Evolutionary conservation across 2,113 vertebrate species (phyloP), one percentile per base, ranked within the genome.

Genomic region (Choloepus hoffmanni): DNA sequence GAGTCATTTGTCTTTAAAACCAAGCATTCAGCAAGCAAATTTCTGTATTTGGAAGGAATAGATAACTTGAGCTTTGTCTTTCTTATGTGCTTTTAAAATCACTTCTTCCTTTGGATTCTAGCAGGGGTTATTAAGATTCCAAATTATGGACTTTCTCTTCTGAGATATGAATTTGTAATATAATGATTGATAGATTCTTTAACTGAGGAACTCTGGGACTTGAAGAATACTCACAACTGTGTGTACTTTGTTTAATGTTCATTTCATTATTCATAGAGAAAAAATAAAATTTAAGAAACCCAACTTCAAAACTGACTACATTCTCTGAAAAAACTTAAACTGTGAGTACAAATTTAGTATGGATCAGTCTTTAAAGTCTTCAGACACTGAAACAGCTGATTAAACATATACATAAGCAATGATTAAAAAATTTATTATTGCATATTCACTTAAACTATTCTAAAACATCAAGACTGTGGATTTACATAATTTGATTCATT

Each of bases 1-100:
- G 70, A 72, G 77, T 92, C 23, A 48, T 79, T 92, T 85, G 58
- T 68, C 90, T 90, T 96, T 73, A 94, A 92, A 86, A 85, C n/a
- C 14, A 89, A 85, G 60, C 24, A 83, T 70, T 33, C 65, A 89
- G 26, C 18, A 89, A 85, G 70, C 16, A 86, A 70, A 36, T 70
- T 40, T 53, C 82, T 92, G 2, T 81, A 16, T 84, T 84, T 88
- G 68, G 21, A 85, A 63, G 28, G 28, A 94, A 74, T 9, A 53
- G 60, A 65, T 43, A 68, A 26, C 67, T 67, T 48, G 85, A 83
- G 15, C 28, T 68, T 50, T 91, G 40, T 78, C 21, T 74, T 36
- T 62, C 85, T 82, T 62, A 19, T 43, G 36, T 74, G 45, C 26
- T 92, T 78, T 95, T 72, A 70, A 92, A 95, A 78, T 92, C 30